Base-by-base conservation (phyloP, 2,113 vertebrate species). In the Pangasianodon gigas region DNA sequence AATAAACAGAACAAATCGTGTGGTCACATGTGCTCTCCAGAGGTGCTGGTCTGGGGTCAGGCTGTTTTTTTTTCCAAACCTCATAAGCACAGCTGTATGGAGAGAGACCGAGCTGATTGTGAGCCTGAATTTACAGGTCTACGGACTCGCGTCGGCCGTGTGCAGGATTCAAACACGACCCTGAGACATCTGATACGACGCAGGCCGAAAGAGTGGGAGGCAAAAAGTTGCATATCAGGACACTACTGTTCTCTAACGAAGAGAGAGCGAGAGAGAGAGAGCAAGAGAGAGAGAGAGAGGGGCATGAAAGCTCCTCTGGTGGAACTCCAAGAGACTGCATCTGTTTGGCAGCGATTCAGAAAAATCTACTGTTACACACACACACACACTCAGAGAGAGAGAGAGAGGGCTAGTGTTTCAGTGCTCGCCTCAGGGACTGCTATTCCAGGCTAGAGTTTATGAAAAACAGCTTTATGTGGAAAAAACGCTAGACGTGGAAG, bases 401-500 rank as follows among this genome's bases (percentile, higher is more conserved):
- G 89, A 92, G 91, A 90, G 91, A 89, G 85, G 79, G 79, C 89
- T 90, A 95, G 94, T 95, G 96, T 96, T 96, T 96, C 96, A 95
- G 85, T 93, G 94, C 95, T 94, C 93, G 91, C 96, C 95, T 94
- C 93, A 93, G 96, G 91, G 95, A 96, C 95, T 93, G 94, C 95
- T 96, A 96, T 95, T 96, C 95, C 94, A 96, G 95, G 95, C 95
- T 95, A 92, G 92, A 94, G 93, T 95, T 96, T 95, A 96, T 96
- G 95, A 96, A 96, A 96, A 96, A 96, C 96, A 96, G 96, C 96
- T 96, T 96, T 96, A 96, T 96, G 96, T 96, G 95, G 95, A 96
- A 96, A 96, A 93, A 67, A 69, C 29, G 91, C 90, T 93, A 95
- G 93, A 95, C 90, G 90, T 93, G 58, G 83, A 71, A 54, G 80